Evolutionary conservation across 2,797 vertebrate genomes (phyloP).

Genomic region (Octomys mimax): DNA sequence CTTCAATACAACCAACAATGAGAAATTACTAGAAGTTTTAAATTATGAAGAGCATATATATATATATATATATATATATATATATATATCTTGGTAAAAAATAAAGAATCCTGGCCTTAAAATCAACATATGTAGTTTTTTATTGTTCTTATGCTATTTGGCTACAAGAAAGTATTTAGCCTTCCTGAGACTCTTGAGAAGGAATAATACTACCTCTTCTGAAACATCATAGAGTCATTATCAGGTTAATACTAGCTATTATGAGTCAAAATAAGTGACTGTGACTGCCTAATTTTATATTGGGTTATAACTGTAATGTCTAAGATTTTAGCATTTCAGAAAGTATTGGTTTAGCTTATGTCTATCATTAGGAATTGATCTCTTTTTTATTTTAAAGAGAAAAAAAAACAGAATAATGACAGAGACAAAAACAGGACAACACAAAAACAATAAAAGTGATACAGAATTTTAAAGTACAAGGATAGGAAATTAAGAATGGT

Average conservation of each 20-base stretch:
- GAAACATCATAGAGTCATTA: constrained; percentile 47
- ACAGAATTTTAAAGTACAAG: too few relatives aligned
- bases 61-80: neutral
- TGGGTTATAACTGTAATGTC: constrained; percentile 22
- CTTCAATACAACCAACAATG: neutral
- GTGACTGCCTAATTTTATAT: constrained; percentile 17
- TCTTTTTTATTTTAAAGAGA: constrained; percentile 10
- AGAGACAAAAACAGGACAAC: too few relatives aligned
- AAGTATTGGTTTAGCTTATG: neutral
- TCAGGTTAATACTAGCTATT: constrained; percentile 42
- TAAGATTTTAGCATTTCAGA: constrained; percentile 38
- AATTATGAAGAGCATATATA: constrained; percentile 16
- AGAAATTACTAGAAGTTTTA: constrained; percentile 22
- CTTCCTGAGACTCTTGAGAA: constrained; percentile 24
- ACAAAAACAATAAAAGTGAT: too few relatives aligned
- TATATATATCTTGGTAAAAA: neutral
- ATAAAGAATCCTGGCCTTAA: neutral
- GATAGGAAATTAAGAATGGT: too few relatives aligned
- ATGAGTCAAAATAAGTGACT: constrained; percentile 56
- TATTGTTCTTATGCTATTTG: neutral
- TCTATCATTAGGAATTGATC: constrained; percentile 34
- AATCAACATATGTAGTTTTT: neutral
- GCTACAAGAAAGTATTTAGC: neutral
- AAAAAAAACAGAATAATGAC: too few relatives aligned
- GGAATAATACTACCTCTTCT: neutral